Evolutionary conservation across 92 coral and sea anemone species (phyloP).

Genomic region (Virgularia gustaviana): DNA sequence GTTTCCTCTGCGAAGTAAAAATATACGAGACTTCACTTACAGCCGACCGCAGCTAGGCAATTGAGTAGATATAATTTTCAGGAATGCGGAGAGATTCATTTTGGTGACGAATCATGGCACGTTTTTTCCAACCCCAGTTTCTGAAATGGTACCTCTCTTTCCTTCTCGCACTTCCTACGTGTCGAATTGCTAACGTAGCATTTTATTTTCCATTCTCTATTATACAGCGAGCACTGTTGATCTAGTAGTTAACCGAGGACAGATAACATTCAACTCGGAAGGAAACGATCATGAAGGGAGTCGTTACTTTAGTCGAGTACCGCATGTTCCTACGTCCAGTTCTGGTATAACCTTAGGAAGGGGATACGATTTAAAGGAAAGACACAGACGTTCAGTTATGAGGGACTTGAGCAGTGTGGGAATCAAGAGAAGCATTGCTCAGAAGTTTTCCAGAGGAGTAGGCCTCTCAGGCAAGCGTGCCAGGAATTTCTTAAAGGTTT

Average conservation of each 20-base stretch:
- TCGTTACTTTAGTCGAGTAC: slow-evolving; percentile 39
- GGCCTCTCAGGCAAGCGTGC: slow-evolving; percentile 17
- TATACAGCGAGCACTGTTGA: not conserved
- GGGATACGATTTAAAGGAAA: slow-evolving; percentile 34
- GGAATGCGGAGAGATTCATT: too few species aligned
- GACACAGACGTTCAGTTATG: not conserved
- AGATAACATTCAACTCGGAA: slow-evolving; percentile 39
- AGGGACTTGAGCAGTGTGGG: slow-evolving; percentile 21
- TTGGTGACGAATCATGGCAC: too few species aligned
- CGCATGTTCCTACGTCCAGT: slow-evolving; percentile 22
- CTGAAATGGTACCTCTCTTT: too few species aligned
- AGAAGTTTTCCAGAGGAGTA: slow-evolving; percentile 14
- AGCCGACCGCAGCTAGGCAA: too few species aligned
- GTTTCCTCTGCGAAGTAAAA: too few species aligned
- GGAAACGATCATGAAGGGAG: slow-evolving; percentile 31
- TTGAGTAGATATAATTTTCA: too few species aligned
- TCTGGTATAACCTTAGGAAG: slow-evolving; percentile 45
- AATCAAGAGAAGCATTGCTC: slow-evolving; percentile 1
- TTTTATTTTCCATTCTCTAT: too few species aligned
- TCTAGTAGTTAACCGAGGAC: slow-evolving; percentile 22
- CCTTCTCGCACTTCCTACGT: too few species aligned
- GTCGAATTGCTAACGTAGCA: too few species aligned
- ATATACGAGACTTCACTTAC: too few species aligned
- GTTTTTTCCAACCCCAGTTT: too few species aligned
- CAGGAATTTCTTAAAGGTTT: slow-evolving; percentile 14